A percentile compares a stretch with the other conserved stretches of the same genome.
Conservation (phyloP, 30 jellyfish, hydroid and myxozoan species). For the Euphysa ruthae region DNA sequence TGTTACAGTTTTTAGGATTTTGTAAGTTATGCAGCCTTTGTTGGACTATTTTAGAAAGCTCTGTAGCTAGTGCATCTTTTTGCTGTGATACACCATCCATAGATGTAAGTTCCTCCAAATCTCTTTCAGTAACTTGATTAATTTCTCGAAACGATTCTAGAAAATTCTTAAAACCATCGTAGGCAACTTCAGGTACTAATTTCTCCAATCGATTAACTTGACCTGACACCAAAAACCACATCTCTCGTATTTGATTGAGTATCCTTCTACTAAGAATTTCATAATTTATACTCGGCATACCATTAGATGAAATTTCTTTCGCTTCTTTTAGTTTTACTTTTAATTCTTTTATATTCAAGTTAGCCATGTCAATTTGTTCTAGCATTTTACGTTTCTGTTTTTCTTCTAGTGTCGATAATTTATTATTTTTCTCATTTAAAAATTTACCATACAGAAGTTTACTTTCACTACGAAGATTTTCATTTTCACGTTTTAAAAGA, state of each 20-base stretch:
- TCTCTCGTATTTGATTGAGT: conserved; percentile 52
- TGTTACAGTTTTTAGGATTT: conserved; percentile 72
- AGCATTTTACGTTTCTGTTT: neutral
- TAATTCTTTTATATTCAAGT: conserved; percentile 5
- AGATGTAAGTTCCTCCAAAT: conserved; percentile 49
- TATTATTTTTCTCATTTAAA: neutral
- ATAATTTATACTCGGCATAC: conserved; percentile 44
- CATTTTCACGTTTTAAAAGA: conserved; percentile 47
- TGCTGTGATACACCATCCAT: conserved; percentile 42
- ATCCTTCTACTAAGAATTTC: conserved; percentile 60
- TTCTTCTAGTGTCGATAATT: neutral
- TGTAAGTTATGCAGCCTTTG: conserved; percentile 47
- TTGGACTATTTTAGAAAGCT: conserved; percentile 49
- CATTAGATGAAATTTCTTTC: neutral
- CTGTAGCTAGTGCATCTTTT: conserved; percentile 22
- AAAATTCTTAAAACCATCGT: conserved; percentile 16
- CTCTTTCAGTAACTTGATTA: conserved; percentile 47
- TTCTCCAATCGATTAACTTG: conserved; percentile 27
- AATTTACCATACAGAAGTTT: neutral
- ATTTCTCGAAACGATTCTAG: conserved; percentile 36
- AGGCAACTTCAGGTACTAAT: conserved; percentile 26
- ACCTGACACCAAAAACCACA: conserved; percentile 56
- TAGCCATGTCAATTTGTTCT: conserved; percentile 4
- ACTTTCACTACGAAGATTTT: conserved; percentile 36
- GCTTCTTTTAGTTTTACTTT: neutral